These are phyloP conservation scores for Myiothlypis coronata DNA, from an alignment of 2,797 vertebrate genomes.

Conservation along the genomic window DNA sequence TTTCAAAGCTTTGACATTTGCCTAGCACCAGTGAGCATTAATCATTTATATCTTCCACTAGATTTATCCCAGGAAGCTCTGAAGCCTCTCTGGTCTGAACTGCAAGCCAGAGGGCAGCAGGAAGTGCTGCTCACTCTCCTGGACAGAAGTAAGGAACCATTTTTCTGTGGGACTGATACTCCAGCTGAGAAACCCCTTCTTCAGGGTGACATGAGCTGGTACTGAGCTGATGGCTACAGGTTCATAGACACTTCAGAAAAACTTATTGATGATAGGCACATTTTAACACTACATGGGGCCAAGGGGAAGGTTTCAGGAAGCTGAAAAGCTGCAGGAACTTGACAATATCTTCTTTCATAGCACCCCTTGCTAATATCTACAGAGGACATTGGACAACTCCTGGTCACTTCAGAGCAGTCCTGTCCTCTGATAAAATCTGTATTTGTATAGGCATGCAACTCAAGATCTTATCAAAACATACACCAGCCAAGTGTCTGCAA, in stretches of 20 bases:
- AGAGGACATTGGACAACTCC: not conserved
- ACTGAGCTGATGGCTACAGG: not conserved
- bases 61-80: not conserved
- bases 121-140: not conserved
- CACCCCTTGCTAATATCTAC: not conserved
- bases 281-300: not conserved
- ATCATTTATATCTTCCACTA: not conserved
- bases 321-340: not conserved
- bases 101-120: not conserved
- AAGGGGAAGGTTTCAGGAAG: not conserved
- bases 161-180: not conserved
- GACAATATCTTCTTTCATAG: not conserved
- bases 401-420: not conserved
- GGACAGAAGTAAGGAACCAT: not conserved
- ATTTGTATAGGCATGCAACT: not conserved
- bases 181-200: not conserved
- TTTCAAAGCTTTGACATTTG: not conserved
- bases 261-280: rapidly evolving
- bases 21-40: not conserved
- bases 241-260: not conserved
- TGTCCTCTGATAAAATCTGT: not conserved
- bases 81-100: not conserved
- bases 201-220: not conserved
- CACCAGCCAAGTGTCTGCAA: not conserved
- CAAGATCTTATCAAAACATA: not conserved